phyloP scores from a whole-genome alignment of 2,797 vertebrate species.

The Momotus momota region DNA sequence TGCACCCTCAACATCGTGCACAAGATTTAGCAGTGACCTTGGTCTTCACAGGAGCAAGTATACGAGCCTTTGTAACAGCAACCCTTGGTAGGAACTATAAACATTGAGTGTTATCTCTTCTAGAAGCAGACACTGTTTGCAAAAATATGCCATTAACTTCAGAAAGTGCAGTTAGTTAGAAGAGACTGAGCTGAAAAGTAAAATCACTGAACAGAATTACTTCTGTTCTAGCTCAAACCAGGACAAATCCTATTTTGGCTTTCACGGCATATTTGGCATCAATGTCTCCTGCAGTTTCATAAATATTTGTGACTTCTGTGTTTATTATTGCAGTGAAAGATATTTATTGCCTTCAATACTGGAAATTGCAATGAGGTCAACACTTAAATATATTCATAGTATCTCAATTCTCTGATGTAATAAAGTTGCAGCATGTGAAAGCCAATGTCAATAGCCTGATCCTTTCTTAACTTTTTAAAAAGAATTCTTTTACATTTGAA shows the following conservation, averaged over 20 bases:
- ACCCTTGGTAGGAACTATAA: neutral
- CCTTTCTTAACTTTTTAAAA: neutral
- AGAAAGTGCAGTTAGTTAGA: neutral
- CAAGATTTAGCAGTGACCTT: neutral
- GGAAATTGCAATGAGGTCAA: slow-evolving; percentile 22
- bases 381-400: neutral
- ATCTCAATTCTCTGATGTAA: slow-evolving; percentile 1
- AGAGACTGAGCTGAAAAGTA: neutral
- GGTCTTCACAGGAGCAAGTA: neutral
- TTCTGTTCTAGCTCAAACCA: neutral
- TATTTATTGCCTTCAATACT: slow-evolving; percentile 22
- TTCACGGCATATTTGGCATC: neutral
- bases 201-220: neutral
- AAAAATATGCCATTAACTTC: neutral
- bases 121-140: neutral
- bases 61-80: neutral
- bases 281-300: neutral
- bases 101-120: neutral
- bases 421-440: neutral
- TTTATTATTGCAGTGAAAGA: slow-evolving; percentile 13
- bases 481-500: neutral
- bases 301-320: neutral
- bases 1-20: neutral
- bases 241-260: neutral
- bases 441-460: neutral